Base-by-base conservation (phyloP, 2,888 invertebrate species). In the Rhabditophanes sp. region DNA sequence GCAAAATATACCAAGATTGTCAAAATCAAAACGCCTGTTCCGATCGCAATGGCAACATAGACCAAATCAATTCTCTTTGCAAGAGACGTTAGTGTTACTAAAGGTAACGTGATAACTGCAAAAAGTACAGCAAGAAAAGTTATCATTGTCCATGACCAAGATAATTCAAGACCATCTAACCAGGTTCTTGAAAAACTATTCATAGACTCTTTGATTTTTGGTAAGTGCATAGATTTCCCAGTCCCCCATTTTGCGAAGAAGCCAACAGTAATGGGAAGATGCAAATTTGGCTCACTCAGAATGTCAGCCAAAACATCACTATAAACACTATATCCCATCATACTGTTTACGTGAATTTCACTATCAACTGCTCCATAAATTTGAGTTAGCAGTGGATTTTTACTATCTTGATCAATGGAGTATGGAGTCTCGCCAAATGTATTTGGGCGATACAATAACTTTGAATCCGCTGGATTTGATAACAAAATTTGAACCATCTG, bases 241-340 rank as follows among this genome's bases (percentile, higher is more conserved):
- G 85, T 87, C 23, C 93, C 93, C 93, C 93, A 96, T n/a, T n/a
- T n/a, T n/a, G n/a, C n/a, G n/a, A n/a, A n/a, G n/a, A n/a, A n/a
- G n/a, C n/a, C n/a, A n/a, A 93, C 85, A 0, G 87, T 88, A 34
- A 96, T 87, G 0, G 93, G 93, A 63, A 88, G 84, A 1, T 84
- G 82, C 6, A 96, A 70, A 1, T 85, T 82, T 0, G 96, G 93
- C 66, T 93, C 93, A 53, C 88, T 87, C n/a, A 96, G 72, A 36
- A 64, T 56, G 41, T 64, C 61, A n/a, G 56, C 56, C 23, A 58
- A n/a, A n/a, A 51, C 44, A 28, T 53, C 42, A 25, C 44, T 44
- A 61, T 70, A 70, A 25, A 71, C 61, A 42, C 72, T 70, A 48
- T 70, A 96, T 3, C 93, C n/a, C n/a, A n/a, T n/a, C n/a, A n/a